These are phyloP conservation scores for Belonocnema kinseyi DNA, from an alignment of 1,140 invertebrate genomes.

Conservation along the genomic window DNA sequence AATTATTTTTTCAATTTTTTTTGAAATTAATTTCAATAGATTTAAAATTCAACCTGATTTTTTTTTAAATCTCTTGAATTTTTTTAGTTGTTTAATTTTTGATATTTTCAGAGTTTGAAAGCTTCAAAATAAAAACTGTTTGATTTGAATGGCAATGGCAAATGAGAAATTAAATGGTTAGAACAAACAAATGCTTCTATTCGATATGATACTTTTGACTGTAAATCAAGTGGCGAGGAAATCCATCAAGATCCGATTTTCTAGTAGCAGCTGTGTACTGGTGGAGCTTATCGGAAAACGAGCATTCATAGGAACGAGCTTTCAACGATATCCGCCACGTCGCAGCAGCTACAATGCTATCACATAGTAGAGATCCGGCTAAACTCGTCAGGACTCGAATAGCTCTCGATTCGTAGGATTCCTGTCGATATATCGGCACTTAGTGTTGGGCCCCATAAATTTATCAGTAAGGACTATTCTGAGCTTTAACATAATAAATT, in stretches of 20 bases:
- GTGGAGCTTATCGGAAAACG: constrained; percentile 54
- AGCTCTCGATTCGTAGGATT: constrained; percentile 10
- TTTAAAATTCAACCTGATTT: too few species aligned
- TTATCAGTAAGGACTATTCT: background rate
- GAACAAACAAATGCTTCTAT: background rate
- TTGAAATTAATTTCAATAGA: too few species aligned
- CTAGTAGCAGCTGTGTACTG: constrained; percentile 52
- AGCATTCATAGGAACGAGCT: constrained; percentile 56
- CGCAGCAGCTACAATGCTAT: constrained; percentile 56
- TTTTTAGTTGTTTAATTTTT: too few species aligned
- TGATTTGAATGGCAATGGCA: background rate
- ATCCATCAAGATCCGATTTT: constrained; percentile 55
- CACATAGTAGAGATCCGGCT: constrained; percentile 58
- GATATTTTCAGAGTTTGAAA: too few species aligned
- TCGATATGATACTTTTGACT: background rate
- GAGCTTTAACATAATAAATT: background rate
- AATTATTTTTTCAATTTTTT: too few species aligned
- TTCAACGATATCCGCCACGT: constrained; percentile 57
- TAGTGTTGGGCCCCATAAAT: background rate
- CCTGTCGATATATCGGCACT: constrained; percentile 17
- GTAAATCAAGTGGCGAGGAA: constrained; percentile 53
- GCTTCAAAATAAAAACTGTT: too few species aligned
- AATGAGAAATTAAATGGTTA: background rate
- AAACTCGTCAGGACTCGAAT: constrained; percentile 49
- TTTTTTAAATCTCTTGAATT: too few species aligned